Base-by-base conservation (phyloP, 2,797 vertebrate species). In the Anguilla megastoma region DNA sequence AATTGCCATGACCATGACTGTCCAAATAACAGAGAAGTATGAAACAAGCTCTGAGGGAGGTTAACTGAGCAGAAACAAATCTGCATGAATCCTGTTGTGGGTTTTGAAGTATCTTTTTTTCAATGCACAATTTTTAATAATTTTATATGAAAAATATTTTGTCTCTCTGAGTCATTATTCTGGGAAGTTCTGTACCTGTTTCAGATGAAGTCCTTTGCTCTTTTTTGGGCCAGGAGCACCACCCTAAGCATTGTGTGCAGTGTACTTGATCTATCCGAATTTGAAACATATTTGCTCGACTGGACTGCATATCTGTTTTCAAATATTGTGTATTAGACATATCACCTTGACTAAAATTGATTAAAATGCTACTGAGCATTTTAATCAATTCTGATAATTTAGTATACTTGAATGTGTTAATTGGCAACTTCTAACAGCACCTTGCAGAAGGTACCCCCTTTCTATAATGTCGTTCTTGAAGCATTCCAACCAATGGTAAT, bases 1-100 rank as follows among this genome's bases (percentile, higher is more conserved):
- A 85, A 82, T 80, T 69, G 66, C 41, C 58, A n/a, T 80, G 56
- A 83, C 41, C 58, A n/a, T 80, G 56, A 45, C 54, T 63, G 27
- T 74, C 30, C 60, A 24, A 71, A 54, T 54, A 48, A 10, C 82
- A 48, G 18, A 52, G 18, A 87, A 56, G 41, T 33, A 14, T 74
- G 63, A 63, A 30, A 58, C 80, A 33, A 33, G 33, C 69, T 18
- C 66, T 76, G 86, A 74, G 66, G 48, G 33, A 74, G 50, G 79
- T 56, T 76, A 79, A 80, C 52, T 87, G 69, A 80, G 33, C 71
- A 21, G 52, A 56, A 41, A 87, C 30, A 30, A 74, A 52, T 56
- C 52, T 54, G 86, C 52, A 56, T 56, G 12, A 52, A 76, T 56
- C 74, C 50, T 71, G 10, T 52, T 79, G 36, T 48, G 14, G 30